These are phyloP conservation scores for Meda fulgida DNA, from an alignment of 2,797 vertebrate species.

Conservation along the genomic window DNA sequence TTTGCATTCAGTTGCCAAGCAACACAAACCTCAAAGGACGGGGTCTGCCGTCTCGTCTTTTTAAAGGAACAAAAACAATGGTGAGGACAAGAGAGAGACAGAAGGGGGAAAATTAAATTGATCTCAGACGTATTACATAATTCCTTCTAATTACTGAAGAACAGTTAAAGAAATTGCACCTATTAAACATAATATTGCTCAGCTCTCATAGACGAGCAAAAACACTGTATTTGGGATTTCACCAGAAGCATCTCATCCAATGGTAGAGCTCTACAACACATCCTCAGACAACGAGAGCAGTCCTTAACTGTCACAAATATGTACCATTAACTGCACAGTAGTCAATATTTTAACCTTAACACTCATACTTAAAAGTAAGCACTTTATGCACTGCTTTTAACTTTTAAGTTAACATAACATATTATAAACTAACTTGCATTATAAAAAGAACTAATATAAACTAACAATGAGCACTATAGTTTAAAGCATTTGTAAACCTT, in stretches of 20 bases:
- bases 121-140: conserved; percentile 76
- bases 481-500: not conserved
- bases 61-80: conserved; percentile 62
- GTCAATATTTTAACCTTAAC: not conserved
- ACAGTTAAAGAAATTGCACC: conserved; percentile 11
- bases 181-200: not conserved
- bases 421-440: no score
- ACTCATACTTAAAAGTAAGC: not conserved
- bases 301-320: not conserved
- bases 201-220: not conserved
- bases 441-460: not conserved
- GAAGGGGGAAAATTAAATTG: conserved; percentile 46
- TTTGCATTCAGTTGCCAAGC: conserved; percentile 84
- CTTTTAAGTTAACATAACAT: not conserved
- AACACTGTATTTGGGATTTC: not conserved
- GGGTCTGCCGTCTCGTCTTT: conserved; percentile 73
- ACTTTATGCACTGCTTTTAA: not conserved
- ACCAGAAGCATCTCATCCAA: not conserved
- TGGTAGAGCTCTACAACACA: not conserved
- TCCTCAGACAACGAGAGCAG: conserved; percentile 3
- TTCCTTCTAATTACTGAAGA: conserved; percentile 53
- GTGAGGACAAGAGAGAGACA: conserved; percentile 58
- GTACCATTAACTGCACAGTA: not conserved
- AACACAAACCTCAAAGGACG: conserved; percentile 72
- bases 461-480: not conserved